A percentile compares a stretch with the other conserved stretches of the same genome.
phyloP scores from a whole-genome alignment of 1,140 invertebrate genomes.

The Drosophila kurseongensis region DNA sequence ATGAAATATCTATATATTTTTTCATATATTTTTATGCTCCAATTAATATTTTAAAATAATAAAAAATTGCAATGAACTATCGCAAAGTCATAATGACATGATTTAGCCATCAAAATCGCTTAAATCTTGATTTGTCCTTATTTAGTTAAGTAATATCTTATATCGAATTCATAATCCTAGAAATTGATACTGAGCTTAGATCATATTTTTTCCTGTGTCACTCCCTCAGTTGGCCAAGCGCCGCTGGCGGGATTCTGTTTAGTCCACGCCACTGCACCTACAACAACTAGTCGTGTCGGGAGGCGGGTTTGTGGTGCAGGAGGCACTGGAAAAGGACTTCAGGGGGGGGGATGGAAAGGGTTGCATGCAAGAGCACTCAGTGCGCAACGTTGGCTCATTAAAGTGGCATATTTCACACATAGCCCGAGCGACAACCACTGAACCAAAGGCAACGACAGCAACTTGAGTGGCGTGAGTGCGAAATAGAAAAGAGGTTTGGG shows the following conservation, averaged over 20 bases:
- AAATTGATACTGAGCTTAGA: background rate
- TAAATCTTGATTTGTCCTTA: background rate
- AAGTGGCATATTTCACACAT: conserved; percentile 83
- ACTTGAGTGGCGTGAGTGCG: conserved; percentile 26
- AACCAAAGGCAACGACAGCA: conserved; percentile 50
- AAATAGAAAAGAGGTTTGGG: conserved; percentile 1
- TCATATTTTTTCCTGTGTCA: background rate
- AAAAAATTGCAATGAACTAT: too few relatives aligned
- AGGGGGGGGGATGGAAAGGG: conserved; percentile 14
- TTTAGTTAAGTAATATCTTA: background rate
- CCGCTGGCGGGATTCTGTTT: conserved; percentile 64
- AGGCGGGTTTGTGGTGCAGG: conserved; percentile 6
- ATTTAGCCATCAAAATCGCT: too few relatives aligned
- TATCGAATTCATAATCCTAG: background rate
- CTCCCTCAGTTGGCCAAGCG: conserved; percentile 28
- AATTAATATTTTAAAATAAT: too few relatives aligned
- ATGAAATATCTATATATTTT: too few relatives aligned
- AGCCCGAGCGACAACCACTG: conserved; percentile 58
- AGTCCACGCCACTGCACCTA: conserved; percentile 75
- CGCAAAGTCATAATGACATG: too few relatives aligned
- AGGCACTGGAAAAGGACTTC: conserved; percentile 11
- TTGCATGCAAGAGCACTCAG: conserved; percentile 63
- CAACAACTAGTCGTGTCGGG: conserved; percentile 56
- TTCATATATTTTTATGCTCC: too few relatives aligned
- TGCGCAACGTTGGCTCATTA: conserved; percentile 79